Conservation (phyloP, 2,888 invertebrate genomes). For the Andrena camellia region DNA sequence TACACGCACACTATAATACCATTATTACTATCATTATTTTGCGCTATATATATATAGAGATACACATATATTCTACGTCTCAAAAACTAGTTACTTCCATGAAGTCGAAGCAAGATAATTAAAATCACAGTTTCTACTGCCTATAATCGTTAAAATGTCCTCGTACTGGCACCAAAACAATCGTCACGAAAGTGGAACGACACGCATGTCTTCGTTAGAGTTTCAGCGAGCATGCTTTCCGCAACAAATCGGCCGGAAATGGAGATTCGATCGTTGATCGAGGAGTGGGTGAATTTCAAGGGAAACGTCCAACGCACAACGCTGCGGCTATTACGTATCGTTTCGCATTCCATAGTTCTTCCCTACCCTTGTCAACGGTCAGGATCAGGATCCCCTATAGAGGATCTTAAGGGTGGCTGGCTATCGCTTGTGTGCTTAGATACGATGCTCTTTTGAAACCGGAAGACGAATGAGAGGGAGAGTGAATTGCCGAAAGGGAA, state of each 20-base stretch:
- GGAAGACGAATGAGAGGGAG: slow-evolving; percentile 60
- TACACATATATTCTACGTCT: no score
- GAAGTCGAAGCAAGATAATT: no score
- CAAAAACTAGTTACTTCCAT: no score
- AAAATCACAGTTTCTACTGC: no score
- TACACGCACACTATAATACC: neutral
- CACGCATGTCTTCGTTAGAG: no score
- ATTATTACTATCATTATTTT: no score
- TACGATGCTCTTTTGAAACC: slow-evolving; percentile 23
- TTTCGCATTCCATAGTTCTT: neutral
- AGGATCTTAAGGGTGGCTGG: slow-evolving; percentile 39
- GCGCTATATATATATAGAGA: no score
- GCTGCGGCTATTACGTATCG: slow-evolving; percentile 23
- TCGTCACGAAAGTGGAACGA: no score
- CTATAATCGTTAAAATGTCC: no score
- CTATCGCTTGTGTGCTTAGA: slow-evolving; percentile 17
- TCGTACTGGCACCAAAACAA: no score
- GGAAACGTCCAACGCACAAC: slow-evolving; percentile 19
- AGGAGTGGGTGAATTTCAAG: neutral
- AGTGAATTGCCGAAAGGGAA: slow-evolving; percentile 58
- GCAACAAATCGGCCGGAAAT: slow-evolving; percentile 10
- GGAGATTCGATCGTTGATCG: neutral
- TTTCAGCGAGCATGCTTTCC: neutral
- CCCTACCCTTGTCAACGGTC: slow-evolving; percentile 37
- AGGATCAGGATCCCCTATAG: slow-evolving; percentile 47